Conservation (phyloP, 2,888 invertebrate species). For the Bombylius discolor region DNA sequence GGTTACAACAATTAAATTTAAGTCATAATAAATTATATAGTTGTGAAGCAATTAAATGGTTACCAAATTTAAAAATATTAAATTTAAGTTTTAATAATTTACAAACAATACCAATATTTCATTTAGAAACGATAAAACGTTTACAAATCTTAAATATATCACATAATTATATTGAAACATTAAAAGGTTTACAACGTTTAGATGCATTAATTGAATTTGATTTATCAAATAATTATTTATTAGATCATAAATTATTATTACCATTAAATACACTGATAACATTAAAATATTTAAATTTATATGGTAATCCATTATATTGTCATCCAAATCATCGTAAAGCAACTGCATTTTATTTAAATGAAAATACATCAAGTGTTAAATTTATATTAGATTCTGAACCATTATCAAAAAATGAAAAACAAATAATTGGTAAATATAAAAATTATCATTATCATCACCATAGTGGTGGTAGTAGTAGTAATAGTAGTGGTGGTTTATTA, state of each 20-base stretch:
- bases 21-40: slow-evolving; percentile 48
- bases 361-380: slow-evolving; percentile 40
- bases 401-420: slow-evolving; percentile 42
- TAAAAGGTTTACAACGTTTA: slow-evolving; percentile 43
- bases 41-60: slow-evolving; percentile 42
- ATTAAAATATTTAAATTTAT: slow-evolving; percentile 42
- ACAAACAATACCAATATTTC: slow-evolving; percentile 43
- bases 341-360: slow-evolving; percentile 43
- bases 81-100: slow-evolving; percentile 53
- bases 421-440: slow-evolving; percentile 36
- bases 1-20: slow-evolving; percentile 48
- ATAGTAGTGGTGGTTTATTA: slow-evolving; percentile 14
- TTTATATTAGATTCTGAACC: slow-evolving; percentile 44
- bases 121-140: slow-evolving; percentile 41
- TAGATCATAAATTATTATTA: slow-evolving; percentile 44
- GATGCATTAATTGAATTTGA: slow-evolving; percentile 46
- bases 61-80: slow-evolving; percentile 48
- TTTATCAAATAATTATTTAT: slow-evolving; percentile 48
- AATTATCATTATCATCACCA: slow-evolving; percentile 12
- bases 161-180: slow-evolving; percentile 51
- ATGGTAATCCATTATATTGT: slow-evolving; percentile 49
- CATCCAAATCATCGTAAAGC: slow-evolving; percentile 45
- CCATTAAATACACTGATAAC: slow-evolving; percentile 42
- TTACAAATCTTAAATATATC: slow-evolving; percentile 45
- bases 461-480: no score